These are phyloP conservation scores for Chrysogorgia sp. DNA, from an alignment of 92 coral and sea anemone species.

Conservation along the genomic window DNA sequence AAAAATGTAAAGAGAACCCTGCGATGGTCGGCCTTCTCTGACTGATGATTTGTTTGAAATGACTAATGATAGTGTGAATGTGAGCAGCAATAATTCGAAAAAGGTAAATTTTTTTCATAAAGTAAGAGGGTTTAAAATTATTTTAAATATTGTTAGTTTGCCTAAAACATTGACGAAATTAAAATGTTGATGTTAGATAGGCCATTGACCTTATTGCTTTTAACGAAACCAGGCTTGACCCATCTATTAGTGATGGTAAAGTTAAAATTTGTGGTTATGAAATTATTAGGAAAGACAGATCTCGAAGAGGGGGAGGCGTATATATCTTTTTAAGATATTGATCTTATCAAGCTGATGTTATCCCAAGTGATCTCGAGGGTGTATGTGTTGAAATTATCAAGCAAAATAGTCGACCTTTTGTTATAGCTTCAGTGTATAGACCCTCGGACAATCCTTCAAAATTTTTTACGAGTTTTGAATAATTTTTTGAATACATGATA, in stretches of 20 bases:
- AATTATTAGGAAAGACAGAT: conserved; percentile 54
- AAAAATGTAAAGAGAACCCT: too few species aligned
- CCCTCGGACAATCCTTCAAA: conserved; percentile 43
- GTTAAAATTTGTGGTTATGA: conserved; percentile 53
- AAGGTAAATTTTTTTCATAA: too few species aligned
- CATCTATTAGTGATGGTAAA: conserved; percentile 45
- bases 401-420: conserved; percentile 47
- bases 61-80: too few species aligned
- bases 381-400: conserved; percentile 56
- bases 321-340: conserved; percentile 49
- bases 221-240: conserved; percentile 61
- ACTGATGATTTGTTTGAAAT: too few species aligned
- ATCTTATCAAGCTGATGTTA: conserved; percentile 31
- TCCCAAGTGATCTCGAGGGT: conserved; percentile 42
- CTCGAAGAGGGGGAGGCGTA: conserved; percentile 59
- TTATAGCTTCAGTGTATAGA: conserved; percentile 51
- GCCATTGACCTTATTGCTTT: conserved; percentile 52
- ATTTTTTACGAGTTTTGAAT: conserved; percentile 48
- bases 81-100: too few species aligned
- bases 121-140: too few species aligned
- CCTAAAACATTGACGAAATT: conserved; percentile 35
- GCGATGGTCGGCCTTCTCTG: too few species aligned
- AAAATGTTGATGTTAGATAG: conserved; percentile 20
- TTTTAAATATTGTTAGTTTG: too few species aligned
- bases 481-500: too few species aligned